phyloP scores from a whole-genome alignment of 2,797 vertebrate genomes.

The Hozukius guyotensis region DNA sequence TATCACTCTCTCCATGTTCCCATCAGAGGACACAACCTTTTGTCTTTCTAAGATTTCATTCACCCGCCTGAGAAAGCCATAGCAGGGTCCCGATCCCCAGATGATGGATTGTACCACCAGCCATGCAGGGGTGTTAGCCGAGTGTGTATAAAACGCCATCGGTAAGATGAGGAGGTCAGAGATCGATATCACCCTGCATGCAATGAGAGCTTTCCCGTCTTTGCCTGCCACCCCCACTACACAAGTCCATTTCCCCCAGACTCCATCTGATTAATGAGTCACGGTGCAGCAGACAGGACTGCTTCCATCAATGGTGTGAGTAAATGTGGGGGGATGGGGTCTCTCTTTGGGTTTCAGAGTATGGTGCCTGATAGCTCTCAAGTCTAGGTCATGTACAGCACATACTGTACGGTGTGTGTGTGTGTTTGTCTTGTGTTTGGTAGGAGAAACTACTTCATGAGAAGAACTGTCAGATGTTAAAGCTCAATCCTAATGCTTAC shows the following conservation, averaged over 20 bases:
- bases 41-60: slow-evolving; percentile 27
- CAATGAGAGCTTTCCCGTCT: slow-evolving; percentile 59
- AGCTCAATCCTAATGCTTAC: neutral
- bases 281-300: slow-evolving; percentile 59
- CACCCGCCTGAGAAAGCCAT: neutral
- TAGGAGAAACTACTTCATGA: neutral
- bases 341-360: slow-evolving; percentile 23
- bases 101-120: slow-evolving; percentile 54
- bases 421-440: neutral
- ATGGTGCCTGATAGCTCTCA: slow-evolving; percentile 15
- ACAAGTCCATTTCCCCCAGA: slow-evolving; percentile 23
- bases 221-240: slow-evolving; percentile 12
- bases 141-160: slow-evolving; percentile 57
- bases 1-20: neutral
- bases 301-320: slow-evolving; percentile 40
- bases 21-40: slow-evolving; percentile 5
- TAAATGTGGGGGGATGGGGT: slow-evolving; percentile 52
- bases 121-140: slow-evolving; percentile 30
- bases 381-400: slow-evolving; percentile 42
- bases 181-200: slow-evolving; percentile 71
- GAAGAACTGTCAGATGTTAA: neutral
- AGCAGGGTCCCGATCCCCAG: slow-evolving; percentile 6
- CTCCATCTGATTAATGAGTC: slow-evolving; percentile 76
- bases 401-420: slow-evolving; percentile 1
- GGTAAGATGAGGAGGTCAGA: slow-evolving; percentile 61